A percentile compares a stretch with the other conserved stretches of the same genome.
These are phyloP conservation scores for Troglohyphantes excavatus DNA, from an alignment of 2,888 invertebrate species.

Conservation along the genomic window DNA sequence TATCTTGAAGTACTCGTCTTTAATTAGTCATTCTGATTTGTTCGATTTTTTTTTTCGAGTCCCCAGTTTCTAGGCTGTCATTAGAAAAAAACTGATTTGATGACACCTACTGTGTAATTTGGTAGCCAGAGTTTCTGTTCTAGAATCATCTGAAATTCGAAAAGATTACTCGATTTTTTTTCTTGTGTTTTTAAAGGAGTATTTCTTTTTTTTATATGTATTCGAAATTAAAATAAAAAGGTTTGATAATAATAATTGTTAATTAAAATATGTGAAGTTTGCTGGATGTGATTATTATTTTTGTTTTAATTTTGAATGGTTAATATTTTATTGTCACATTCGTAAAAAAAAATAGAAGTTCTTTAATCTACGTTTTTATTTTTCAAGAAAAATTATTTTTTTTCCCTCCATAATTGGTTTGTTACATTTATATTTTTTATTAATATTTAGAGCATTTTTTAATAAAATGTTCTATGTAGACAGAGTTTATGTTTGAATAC, in stretches of 20 bases:
- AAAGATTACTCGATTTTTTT: not conserved
- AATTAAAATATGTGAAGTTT: not conserved
- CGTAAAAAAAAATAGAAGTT: too few species aligned
- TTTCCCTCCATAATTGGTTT: too few species aligned
- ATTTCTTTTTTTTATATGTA: not conserved
- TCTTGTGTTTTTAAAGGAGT: not conserved
- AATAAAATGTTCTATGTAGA: too few species aligned
- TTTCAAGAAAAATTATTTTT: too few species aligned
- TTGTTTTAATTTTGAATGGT: not conserved
- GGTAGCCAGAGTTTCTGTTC: conserved; percentile 13
- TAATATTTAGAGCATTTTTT: too few species aligned
- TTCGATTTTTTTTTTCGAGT: conserved; percentile 11
- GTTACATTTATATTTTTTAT: too few species aligned
- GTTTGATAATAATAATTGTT: not conserved
- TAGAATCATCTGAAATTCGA: not conserved
- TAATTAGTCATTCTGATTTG: conserved; percentile 60
- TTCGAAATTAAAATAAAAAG: not conserved
- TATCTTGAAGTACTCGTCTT: conserved; percentile 33
- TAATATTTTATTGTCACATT: too few species aligned
- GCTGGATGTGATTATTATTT: not conserved
- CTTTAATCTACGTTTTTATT: too few species aligned
- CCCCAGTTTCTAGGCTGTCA: not conserved
- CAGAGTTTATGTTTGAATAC: too few species aligned
- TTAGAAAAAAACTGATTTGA: conserved; percentile 23
- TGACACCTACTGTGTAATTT: conserved; percentile 27